Percentiles rank a stretch among this genome's conserved stretches.
These are phyloP conservation scores for Trichogramma evanescens DNA, from an alignment of 2,888 invertebrate species.

Conservation along the genomic window DNA sequence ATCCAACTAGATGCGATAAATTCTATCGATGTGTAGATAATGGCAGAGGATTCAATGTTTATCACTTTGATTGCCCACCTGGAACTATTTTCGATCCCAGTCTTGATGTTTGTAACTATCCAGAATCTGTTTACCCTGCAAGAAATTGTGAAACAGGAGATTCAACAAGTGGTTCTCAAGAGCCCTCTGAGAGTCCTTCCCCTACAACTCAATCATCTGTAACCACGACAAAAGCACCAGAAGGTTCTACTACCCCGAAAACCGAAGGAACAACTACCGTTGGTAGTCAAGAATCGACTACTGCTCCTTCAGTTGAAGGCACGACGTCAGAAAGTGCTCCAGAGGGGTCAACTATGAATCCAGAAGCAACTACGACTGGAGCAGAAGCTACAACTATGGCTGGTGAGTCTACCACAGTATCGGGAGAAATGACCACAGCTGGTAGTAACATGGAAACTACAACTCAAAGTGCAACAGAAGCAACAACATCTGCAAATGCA, in stretches of 20 bases:
- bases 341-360: conserved; percentile 2
- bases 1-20: conserved; percentile 56
- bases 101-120: conserved; percentile 61
- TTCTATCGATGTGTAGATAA: conserved; percentile 64
- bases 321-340: conserved; percentile 2
- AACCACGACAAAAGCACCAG: background rate
- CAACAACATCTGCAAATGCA: conserved; percentile 8
- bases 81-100: conserved; percentile 69
- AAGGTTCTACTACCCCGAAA: conserved; percentile 9
- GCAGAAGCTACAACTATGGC: background rate
- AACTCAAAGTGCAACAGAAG: conserved; percentile 20
- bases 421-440: background rate
- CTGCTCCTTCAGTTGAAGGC: conserved; percentile 11
- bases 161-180: background rate
- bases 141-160: conserved; percentile 31
- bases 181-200: background rate
- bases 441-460: conserved; percentile 1
- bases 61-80: conserved; percentile 60
- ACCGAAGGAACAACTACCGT: conserved; percentile 5
- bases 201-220: background rate
- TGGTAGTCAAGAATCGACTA: conserved; percentile 9
- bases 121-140: conserved; percentile 58
- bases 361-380: conserved; percentile 18
- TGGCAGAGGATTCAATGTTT: conserved; percentile 59
- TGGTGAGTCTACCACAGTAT: too few species aligned